These are phyloP conservation scores for Oscheius myriophilus DNA, from an alignment of 2,888 invertebrate genomes.

Conservation along the genomic window DNA sequence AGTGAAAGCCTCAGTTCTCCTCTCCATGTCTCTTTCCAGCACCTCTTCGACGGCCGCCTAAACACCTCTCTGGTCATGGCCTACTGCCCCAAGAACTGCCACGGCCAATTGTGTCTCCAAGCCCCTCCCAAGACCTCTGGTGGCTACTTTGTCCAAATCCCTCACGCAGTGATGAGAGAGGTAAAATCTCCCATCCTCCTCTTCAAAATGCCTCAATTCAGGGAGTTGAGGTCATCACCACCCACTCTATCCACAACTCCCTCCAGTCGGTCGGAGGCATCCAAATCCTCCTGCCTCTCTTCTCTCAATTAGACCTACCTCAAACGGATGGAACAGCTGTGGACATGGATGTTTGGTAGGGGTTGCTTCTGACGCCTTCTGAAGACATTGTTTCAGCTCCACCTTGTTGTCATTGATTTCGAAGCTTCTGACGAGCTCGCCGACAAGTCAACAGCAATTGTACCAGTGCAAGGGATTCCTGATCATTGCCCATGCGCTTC, in stretches of 20 bases:
- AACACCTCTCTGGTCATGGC: conserved; percentile 97
- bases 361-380: conserved; percentile 1
- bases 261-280: conserved; percentile 98
- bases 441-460: conserved; percentile 98
- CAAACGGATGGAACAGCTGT: conserved; percentile 68
- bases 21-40: conserved; percentile 80
- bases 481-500: conserved; percentile 83
- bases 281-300: conserved; percentile 89
- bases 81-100: conserved; percentile 97
- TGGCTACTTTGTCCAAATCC: conserved; percentile 97
- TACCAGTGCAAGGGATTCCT: conserved; percentile 97
- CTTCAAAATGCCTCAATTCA: conserved; percentile 72
- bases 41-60: conserved; percentile 96
- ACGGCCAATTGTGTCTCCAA: conserved; percentile 96
- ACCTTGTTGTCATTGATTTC: conserved; percentile 96
- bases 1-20: not conserved
- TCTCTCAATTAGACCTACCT: conserved; percentile 92
- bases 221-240: conserved; percentile 99
- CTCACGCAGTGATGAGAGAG: conserved; percentile 98
- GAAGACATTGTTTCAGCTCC: conserved; percentile 77
- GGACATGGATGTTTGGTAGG: conserved; percentile 73
- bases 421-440: conserved; percentile 93
- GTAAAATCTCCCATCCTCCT: conserved; percentile 57
- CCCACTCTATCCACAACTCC: conserved; percentile 76
- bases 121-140: conserved; percentile 96